Base-by-base conservation (phyloP, 2,797 vertebrate genomes). In the Hoplostethus atlanticus region DNA sequence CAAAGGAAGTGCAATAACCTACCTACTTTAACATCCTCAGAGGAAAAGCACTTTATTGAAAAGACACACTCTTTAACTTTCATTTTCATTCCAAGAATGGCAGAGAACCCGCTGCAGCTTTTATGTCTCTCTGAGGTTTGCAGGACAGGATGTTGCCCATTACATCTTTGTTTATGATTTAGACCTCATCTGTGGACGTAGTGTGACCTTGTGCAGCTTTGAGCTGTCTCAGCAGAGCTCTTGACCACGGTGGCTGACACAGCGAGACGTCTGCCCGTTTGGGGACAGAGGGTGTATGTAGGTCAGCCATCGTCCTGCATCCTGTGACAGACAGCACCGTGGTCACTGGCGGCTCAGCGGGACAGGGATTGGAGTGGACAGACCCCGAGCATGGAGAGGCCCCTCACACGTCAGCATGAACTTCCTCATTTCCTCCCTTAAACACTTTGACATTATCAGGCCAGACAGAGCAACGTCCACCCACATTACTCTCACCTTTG, bases 391-490 rank as follows among this genome's bases (percentile, higher is more conserved):
- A 68, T 75, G 47, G 77, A 86, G 87, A 75, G 83, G 81, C 87
- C 79, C 88, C 90, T 85, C 87, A 78, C 87, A 88, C 87, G 91
- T 90, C 94, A 93, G 93, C 92, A 85, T 36, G 15, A 88, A 90
- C 89, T 68, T 88, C 76, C 82, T 87, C 79, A 15, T 55, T 77
- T 73, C 85, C 72, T 42, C 81, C 79, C 63, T 84, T 93, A 90
- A 93, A 85, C 84, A 92, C 93, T 91, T 90, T 97, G 97, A 98
- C 44, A 90, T 96, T 96, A 97, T 97, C 94, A 91, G 84, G 96
- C 95, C 90, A 94, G 96, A 96, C 95, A 92, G 93, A 92, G 93
- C 79, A 76, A 93, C 91, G 97, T 97, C 97, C 89, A 76, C 81
- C 90, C 87, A 86, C 93, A 97, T 97, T 96, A 97, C 92, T 92